These are phyloP conservation scores for Nebria brevicollis DNA, from an alignment of 2,888 invertebrate genomes.

Conservation along the genomic window DNA sequence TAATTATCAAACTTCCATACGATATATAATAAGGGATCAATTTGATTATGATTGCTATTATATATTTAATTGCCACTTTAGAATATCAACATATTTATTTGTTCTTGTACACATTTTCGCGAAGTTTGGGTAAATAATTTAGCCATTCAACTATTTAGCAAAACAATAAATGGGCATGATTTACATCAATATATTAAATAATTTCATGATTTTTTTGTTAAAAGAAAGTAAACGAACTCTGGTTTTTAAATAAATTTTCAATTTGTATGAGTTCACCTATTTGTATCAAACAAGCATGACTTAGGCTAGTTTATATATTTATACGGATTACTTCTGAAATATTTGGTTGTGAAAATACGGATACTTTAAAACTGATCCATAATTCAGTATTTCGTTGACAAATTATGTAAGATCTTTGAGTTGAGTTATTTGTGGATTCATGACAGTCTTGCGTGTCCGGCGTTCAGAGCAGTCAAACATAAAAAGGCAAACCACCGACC, in stretches of 20 bases:
- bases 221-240: too few relatives aligned
- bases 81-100: background rate
- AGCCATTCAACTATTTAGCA: too few relatives aligned
- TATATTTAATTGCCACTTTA: background rate
- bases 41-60: background rate
- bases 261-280: too few relatives aligned
- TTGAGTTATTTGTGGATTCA: conserved; percentile 37
- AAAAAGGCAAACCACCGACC: background rate
- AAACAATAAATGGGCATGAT: too few relatives aligned
- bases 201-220: too few relatives aligned
- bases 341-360: background rate
- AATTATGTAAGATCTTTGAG: conserved; percentile 41
- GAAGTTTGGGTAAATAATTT: too few relatives aligned
- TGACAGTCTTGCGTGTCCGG: conserved; percentile 23
- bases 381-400: conserved; percentile 41
- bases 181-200: too few relatives aligned
- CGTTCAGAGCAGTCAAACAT: conserved; percentile 24
- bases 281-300: background rate
- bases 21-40: background rate
- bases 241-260: too few relatives aligned
- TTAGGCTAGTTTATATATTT: background rate
- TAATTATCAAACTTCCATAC: background rate
- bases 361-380: conserved; percentile 26
- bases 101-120: background rate
- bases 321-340: background rate